phyloP scores from a whole-genome alignment of 2,888 invertebrate species.

The Drosophila vallismaia region DNA sequence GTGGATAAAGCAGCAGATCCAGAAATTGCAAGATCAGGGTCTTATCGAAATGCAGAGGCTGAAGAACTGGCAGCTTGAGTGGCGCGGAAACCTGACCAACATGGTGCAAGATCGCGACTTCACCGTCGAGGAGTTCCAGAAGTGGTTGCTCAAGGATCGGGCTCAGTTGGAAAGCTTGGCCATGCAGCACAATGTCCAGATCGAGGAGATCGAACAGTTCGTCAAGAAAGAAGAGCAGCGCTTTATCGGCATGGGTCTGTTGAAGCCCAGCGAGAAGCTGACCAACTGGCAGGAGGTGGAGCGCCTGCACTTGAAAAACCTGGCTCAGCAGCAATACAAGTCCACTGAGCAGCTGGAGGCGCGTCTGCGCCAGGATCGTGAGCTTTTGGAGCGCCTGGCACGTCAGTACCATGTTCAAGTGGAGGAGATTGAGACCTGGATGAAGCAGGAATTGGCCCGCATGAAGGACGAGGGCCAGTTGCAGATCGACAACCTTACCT shows the following conservation, averaged over 20 bases:
- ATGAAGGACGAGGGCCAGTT: conserved; percentile 80
- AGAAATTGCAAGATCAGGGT: conserved; percentile 77
- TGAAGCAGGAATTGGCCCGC: conserved; percentile 80
- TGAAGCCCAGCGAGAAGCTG: conserved; percentile 79
- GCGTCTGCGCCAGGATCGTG: conserved; percentile 80
- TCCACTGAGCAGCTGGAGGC: conserved; percentile 81
- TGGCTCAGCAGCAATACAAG: conserved; percentile 80
- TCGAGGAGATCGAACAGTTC: conserved; percentile 82
- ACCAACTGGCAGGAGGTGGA: conserved; percentile 82
- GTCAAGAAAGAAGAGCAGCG: conserved; percentile 79
- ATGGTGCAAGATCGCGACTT: conserved; percentile 81
- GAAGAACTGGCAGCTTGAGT: conserved; percentile 81
- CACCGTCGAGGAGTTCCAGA: conserved; percentile 81
- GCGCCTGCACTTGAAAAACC: conserved; percentile 79
- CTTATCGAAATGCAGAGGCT: conserved; percentile 77
- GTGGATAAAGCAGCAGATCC: conserved; percentile 81
- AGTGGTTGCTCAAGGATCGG: conserved; percentile 80
- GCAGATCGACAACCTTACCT: conserved; percentile 80
- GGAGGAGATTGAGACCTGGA: conserved; percentile 81
- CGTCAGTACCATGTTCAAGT: conserved; percentile 82
- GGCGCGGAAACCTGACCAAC: conserved; percentile 79
- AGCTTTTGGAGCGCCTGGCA: conserved; percentile 76
- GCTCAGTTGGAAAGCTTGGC: conserved; percentile 76
- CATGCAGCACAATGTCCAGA: conserved; percentile 80
- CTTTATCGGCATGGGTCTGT: conserved; percentile 78